A percentile compares a stretch with the other conserved stretches of the same genome.
Evolutionary conservation across 2,113 vertebrate genomes (phyloP).

Genomic region (Sinocyclocheilus anshuiensis): DNA sequence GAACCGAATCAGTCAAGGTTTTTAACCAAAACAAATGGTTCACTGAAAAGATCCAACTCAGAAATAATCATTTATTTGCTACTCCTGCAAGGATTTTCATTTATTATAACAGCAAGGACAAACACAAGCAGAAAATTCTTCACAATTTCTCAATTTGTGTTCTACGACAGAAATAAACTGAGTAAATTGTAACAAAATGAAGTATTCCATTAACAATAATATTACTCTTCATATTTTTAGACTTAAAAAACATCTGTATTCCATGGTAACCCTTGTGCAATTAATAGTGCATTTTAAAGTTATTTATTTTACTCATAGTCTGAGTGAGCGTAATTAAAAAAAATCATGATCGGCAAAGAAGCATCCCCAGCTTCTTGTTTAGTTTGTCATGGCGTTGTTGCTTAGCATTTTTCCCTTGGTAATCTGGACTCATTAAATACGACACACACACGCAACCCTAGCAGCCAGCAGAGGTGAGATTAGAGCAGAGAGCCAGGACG

Average conservation of each 20-base stretch:
- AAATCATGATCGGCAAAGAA: not conserved
- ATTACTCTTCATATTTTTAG: too few species aligned
- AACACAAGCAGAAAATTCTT: too few species aligned
- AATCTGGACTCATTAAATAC: conserved; percentile 16
- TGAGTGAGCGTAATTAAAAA: not conserved
- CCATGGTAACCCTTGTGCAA: not conserved
- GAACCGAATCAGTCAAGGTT: not conserved
- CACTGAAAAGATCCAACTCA: too few species aligned
- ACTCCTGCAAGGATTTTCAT: too few species aligned
- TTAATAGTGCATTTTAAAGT: not conserved
- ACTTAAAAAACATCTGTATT: not conserved
- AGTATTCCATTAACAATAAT: too few species aligned
- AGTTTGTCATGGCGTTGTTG: not conserved
- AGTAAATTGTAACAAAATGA: too few species aligned
- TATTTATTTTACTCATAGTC: not conserved
- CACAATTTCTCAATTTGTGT: too few species aligned
- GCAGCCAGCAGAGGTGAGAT: conserved; percentile 33
- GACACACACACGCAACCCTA: conserved; percentile 8
- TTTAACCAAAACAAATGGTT: not conserved
- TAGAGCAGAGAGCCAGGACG: not conserved
- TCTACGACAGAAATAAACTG: too few species aligned
- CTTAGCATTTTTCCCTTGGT: conserved; percentile 2
- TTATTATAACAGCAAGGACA: too few species aligned
- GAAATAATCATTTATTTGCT: too few species aligned
- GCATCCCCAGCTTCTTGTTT: not conserved